These are phyloP conservation scores for Shinisaurus crocodilurus DNA, from an alignment of 2,113 vertebrate species.

Conservation along the genomic window DNA sequence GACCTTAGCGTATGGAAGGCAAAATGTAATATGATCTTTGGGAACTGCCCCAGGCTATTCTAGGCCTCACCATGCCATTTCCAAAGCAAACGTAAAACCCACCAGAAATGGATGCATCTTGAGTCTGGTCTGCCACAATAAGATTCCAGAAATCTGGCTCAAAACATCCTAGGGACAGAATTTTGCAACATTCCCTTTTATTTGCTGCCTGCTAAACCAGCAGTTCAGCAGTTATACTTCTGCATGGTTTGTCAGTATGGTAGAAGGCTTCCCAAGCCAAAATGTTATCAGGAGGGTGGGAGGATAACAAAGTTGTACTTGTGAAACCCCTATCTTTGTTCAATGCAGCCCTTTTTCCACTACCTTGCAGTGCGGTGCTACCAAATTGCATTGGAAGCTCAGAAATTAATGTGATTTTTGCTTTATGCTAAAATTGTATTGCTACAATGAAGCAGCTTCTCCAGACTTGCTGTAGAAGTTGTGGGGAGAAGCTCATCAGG, in stretches of 20 bases:
- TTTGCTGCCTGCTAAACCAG: neutral
- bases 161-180: neutral
- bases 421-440: neutral
- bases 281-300: neutral
- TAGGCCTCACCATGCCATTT: neutral
- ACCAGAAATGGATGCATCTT: neutral
- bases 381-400: too few species aligned
- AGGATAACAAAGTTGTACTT: neutral
- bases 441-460: neutral
- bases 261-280: neutral
- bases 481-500: too few species aligned
- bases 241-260: neutral
- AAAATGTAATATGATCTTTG: neutral
- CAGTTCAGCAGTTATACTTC: neutral
- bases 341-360: neutral
- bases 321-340: neutral
- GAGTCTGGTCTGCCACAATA: neutral
- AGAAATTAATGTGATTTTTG: too few species aligned
- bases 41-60: neutral
- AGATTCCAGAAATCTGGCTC: neutral
- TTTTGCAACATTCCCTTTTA: neutral
- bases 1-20: neutral
- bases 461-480: neutral
- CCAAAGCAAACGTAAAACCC: neutral
- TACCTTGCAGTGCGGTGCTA: too few species aligned